phyloP scores from a whole-genome alignment of 2,797 vertebrate genomes.

The Macroramphosus scolopax region DNA sequence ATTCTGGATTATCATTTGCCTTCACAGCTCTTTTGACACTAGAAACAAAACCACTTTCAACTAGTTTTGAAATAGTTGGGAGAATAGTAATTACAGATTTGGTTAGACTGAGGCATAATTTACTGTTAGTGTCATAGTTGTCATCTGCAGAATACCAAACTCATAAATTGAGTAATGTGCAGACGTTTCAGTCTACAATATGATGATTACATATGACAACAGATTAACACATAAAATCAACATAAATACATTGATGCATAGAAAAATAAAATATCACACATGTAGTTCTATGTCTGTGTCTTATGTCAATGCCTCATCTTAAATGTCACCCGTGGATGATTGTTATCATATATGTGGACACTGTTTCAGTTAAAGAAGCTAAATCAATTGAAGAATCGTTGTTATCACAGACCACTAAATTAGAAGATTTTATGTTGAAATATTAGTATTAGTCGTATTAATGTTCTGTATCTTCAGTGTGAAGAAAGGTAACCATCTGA shows the following conservation, averaged over 20 bases:
- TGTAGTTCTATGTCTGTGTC: slow-evolving; percentile 18
- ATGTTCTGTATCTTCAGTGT: slow-evolving; percentile 50
- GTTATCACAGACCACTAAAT: no score
- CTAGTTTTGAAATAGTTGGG: neutral
- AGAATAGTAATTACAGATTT: slow-evolving; percentile 7
- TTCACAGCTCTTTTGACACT: neutral
- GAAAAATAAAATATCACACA: slow-evolving; percentile 25
- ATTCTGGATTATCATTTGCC: slow-evolving; percentile 20
- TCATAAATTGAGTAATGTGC: slow-evolving; percentile 1
- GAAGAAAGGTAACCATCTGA: slow-evolving; percentile 41
- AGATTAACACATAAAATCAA: slow-evolving; percentile 18
- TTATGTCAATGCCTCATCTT: slow-evolving; percentile 4
- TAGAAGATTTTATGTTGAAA: slow-evolving; percentile 12
- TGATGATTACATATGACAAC: slow-evolving; percentile 24
- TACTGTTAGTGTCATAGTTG: neutral
- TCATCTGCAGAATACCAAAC: no score
- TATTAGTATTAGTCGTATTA: slow-evolving; percentile 36
- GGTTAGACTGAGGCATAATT: slow-evolving; percentile 4
- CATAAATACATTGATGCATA: slow-evolving; percentile 39
- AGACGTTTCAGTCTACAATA: slow-evolving; percentile 4
- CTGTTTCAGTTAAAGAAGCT: slow-evolving; percentile 5
- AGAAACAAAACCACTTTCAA: neutral
- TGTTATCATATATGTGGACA: slow-evolving; percentile 25
- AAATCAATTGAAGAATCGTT: slow-evolving; percentile 10
- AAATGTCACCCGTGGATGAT: slow-evolving; percentile 43